phyloP scores from a whole-genome alignment of 2,113 vertebrate species.

The Menidia beryllina region DNA sequence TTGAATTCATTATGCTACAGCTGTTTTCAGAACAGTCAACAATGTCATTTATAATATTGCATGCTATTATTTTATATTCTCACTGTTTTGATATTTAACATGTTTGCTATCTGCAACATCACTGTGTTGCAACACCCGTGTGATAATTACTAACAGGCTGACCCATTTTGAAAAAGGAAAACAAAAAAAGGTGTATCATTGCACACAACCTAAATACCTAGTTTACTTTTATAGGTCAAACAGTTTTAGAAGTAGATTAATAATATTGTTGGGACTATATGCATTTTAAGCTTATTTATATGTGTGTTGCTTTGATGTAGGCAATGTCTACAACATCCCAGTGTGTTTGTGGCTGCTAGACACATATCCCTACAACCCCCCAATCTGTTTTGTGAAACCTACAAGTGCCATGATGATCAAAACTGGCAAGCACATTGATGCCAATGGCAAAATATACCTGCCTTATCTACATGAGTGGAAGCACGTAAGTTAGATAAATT shows the following conservation, averaged over 20 bases:
- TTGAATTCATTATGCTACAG: too few species aligned
- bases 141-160: too few species aligned
- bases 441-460: constrained; percentile 98
- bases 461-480: constrained; percentile 99
- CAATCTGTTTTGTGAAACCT: constrained; percentile 99
- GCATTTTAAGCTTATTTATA: not conserved
- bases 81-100: too few species aligned
- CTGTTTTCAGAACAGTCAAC: too few species aligned
- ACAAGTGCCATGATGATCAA: constrained; percentile 99
- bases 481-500: constrained; percentile 82
- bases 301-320: constrained; percentile 74
- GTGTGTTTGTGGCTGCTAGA: constrained; percentile 97
- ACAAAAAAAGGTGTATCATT: too few species aligned
- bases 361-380: constrained; percentile 97
- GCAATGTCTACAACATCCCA: constrained; percentile 97
- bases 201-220: too few species aligned
- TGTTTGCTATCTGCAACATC: too few species aligned
- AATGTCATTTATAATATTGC: too few species aligned
- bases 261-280: not conserved
- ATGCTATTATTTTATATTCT: too few species aligned
- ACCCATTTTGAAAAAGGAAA: too few species aligned
- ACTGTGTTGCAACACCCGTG: too few species aligned
- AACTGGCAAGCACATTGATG: constrained; percentile 98
- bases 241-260: not conserved
- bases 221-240: too few species aligned